A percentile compares a stretch with the other conserved stretches of the same genome.
Conservation (phyloP, 2,888 invertebrate genomes). For the Chrysomela aeneicollis region DNA sequence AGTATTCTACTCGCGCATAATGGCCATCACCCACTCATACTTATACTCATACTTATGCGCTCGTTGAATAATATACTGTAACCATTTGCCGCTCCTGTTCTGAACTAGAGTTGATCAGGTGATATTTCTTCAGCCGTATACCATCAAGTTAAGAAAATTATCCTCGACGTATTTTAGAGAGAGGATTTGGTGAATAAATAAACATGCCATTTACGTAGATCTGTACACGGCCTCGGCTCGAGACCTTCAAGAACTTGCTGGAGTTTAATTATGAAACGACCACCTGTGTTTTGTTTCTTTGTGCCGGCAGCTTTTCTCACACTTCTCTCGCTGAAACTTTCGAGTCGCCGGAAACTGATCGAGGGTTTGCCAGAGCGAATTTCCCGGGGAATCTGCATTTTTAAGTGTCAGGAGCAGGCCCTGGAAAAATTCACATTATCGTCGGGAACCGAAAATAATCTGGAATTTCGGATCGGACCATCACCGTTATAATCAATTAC, state of each 20-base stretch:
- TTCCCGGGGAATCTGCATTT: background rate
- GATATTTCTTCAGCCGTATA: too few species aligned
- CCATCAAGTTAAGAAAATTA: too few species aligned
- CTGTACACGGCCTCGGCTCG: background rate
- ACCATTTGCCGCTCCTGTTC: too few species aligned
- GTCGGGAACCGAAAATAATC: too few species aligned
- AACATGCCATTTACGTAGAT: background rate
- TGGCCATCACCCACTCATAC: too few species aligned
- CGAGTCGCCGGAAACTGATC: background rate
- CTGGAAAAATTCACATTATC: too few species aligned
- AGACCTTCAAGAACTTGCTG: background rate
- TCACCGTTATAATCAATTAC: too few species aligned
- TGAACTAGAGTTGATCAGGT: too few species aligned
- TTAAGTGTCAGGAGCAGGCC: background rate
- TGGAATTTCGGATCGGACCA: too few species aligned
- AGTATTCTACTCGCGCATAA: too few species aligned
- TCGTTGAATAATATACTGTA: too few species aligned
- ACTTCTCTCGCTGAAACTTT: background rate
- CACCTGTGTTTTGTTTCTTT: constrained; percentile 30
- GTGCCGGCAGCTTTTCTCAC: constrained; percentile 22
- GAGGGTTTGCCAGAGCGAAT: background rate
- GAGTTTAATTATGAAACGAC: constrained; percentile 29
- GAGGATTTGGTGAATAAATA: background rate
- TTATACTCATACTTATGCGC: too few species aligned
- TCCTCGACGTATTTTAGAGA: background rate